Evolutionary conservation across 1,140 invertebrate genomes (phyloP), one percentile per base, ranked within the genome.

Genomic region (Oedothorax gibbosus): DNA sequence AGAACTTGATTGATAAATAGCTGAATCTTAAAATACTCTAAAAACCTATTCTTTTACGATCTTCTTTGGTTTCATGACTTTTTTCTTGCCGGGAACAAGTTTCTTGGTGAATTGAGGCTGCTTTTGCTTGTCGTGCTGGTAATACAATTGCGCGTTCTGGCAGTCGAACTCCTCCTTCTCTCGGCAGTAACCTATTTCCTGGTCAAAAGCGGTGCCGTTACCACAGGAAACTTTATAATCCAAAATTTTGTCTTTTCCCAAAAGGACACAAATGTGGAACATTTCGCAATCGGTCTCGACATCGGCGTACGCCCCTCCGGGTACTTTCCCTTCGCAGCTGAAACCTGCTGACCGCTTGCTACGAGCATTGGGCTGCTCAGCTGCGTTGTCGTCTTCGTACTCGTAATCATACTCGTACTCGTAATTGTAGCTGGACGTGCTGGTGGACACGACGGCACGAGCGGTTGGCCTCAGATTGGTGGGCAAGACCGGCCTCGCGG

Each of bases 291-390:
- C 57, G 14, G 76, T 85, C 60, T 86, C 85, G 6, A 86, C n/a
- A 82, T 88, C 88, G 12, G 88, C 87, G 71, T 88, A 88, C 49
- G 80, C 86, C 3, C 77, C 57, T 64, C 88, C 88, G 49, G 87
- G 60, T n/a, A 88, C 66, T 79, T 87, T 88, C 64, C 85, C 87
- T 8, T 76, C 62, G 64, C 88, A 88, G 3, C 50, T 76, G 80
- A 88, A 88, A 57, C 69, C 49, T 7, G 49, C 20, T 15, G 51
- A n/a, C 75, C 85, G 15, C 50, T 86, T 86, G 60, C 14, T 75
- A 57, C 85, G 64, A 15, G 76, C 35, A 15, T 66, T 57, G 9
- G 18, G 49, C 53, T 84, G 72, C 35, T 77, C 83, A 18, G 20
- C 53, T n/a, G 81, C 20, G 15, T 51, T 20, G 64, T 80, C 85